A percentile compares a stretch with the other conserved stretches of the same genome.
Evolutionary conservation across 2,888 invertebrate genomes (phyloP).

Genomic region (Brenthis daphne): DNA sequence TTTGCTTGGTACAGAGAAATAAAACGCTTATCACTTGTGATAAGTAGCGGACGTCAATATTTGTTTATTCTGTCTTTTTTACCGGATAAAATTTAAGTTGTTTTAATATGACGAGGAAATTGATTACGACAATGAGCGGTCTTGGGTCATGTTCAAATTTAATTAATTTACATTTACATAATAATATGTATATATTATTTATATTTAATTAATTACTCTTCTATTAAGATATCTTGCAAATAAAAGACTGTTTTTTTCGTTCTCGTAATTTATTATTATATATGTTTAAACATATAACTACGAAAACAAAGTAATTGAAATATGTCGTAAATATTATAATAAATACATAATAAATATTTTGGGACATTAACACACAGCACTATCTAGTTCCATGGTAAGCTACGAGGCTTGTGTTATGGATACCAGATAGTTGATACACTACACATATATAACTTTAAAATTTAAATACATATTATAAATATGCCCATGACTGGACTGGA

Average conservation of each 20-base stretch:
- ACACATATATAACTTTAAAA: no score
- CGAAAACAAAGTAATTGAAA: constrained; percentile 43
- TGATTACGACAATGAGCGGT: constrained; percentile 47
- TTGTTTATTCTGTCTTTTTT: constrained; percentile 53
- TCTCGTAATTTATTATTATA: neutral
- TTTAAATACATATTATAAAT: no score
- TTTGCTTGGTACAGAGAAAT: constrained; percentile 43
- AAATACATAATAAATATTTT: no score
- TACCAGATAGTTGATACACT: no score
- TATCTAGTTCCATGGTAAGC: no score
- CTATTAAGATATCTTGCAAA: neutral
- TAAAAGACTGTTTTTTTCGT: no score
- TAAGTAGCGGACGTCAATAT: constrained; percentile 56
- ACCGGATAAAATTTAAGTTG: constrained; percentile 35
- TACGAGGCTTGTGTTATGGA: no score
- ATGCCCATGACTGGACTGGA: no score
- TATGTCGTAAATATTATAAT: constrained; percentile 44
- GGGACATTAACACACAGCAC: no score
- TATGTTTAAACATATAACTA: neutral
- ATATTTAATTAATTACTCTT: no score
- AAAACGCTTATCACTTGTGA: constrained; percentile 46
- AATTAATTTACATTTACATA: constrained; percentile 12
- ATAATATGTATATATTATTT: neutral
- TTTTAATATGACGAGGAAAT: constrained; percentile 46
- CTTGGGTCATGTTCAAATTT: constrained; percentile 23